These are phyloP conservation scores for Aythya baeri DNA, from an alignment of 2,113 vertebrate genomes.

Conservation along the genomic window DNA sequence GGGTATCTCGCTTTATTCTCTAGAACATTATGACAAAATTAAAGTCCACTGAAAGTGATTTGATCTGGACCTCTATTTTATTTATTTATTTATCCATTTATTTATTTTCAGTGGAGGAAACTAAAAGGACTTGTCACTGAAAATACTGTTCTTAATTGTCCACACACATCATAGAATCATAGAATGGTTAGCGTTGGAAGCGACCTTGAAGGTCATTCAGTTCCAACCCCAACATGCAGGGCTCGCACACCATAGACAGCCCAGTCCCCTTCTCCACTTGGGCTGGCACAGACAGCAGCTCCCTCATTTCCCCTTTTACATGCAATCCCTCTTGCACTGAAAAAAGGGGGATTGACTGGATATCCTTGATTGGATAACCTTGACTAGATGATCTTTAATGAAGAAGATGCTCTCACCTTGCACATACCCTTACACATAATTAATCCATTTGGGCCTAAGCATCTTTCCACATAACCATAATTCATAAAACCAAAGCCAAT, in stretches of 20 bases:
- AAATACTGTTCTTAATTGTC: not conserved
- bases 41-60: not conserved
- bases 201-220: too few species aligned
- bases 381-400: not conserved
- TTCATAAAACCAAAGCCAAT: not conserved
- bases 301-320: not conserved
- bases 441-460: not conserved
- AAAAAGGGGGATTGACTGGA: not conserved
- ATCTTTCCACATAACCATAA: not conserved
- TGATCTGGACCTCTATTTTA: not conserved
- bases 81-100: not conserved
- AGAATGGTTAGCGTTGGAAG: too few species aligned
- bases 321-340: too few species aligned
- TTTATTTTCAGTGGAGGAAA: not conserved
- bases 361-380: not conserved
- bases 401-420: not conserved
- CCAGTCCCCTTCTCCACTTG: rapidly evolving
- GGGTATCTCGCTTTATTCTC: not conserved
- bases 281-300: not conserved
- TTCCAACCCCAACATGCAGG: not conserved
- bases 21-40: not conserved
- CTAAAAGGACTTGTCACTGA: not conserved
- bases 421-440: not conserved
- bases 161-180: too few species aligned
- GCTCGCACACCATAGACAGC: not conserved